These are phyloP conservation scores for Nasonia vitripennis DNA, from an alignment of 1,140 invertebrate genomes.

Conservation along the genomic window DNA sequence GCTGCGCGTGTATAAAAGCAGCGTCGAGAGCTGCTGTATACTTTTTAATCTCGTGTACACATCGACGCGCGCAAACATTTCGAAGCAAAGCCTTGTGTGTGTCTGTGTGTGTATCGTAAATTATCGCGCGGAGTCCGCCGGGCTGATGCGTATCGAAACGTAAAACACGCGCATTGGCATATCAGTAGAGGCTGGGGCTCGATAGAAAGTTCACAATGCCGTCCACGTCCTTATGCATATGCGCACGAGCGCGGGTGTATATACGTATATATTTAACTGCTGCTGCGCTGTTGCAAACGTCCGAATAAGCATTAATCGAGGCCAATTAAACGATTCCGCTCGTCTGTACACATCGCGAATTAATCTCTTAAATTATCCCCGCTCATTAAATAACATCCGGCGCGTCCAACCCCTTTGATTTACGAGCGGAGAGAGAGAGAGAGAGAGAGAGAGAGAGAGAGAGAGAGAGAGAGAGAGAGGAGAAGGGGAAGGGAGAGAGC, in stretches of 20 bases:
- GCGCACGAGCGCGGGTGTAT: no score
- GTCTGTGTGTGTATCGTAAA: no score
- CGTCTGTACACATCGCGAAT: neutral
- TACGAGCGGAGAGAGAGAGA: neutral
- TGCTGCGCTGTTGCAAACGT: neutral
- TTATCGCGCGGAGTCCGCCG: no score
- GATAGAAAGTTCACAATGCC: no score
- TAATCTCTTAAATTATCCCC: slow-evolving; percentile 32
- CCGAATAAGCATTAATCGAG: slow-evolving; percentile 35
- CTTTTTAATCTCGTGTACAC: slow-evolving; percentile 47
- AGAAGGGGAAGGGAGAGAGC: neutral
- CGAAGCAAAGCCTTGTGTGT: no score
- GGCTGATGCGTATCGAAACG: no score
- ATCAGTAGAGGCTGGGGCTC: no score
- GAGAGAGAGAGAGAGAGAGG: neutral
- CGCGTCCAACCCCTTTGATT: slow-evolving; percentile 26
- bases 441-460: neutral
- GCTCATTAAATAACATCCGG: slow-evolving; percentile 25
- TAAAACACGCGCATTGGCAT: no score
- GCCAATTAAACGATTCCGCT: neutral
- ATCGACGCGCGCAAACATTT: no score
- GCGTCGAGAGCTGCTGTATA: slow-evolving; percentile 51
- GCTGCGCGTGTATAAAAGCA: no score
- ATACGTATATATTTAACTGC: neutral
- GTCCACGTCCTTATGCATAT: no score